A percentile compares a stretch with the other conserved stretches of the same genome.
phyloP scores from a whole-genome alignment of 2,113 vertebrate genomes.

The Naja naja region DNA sequence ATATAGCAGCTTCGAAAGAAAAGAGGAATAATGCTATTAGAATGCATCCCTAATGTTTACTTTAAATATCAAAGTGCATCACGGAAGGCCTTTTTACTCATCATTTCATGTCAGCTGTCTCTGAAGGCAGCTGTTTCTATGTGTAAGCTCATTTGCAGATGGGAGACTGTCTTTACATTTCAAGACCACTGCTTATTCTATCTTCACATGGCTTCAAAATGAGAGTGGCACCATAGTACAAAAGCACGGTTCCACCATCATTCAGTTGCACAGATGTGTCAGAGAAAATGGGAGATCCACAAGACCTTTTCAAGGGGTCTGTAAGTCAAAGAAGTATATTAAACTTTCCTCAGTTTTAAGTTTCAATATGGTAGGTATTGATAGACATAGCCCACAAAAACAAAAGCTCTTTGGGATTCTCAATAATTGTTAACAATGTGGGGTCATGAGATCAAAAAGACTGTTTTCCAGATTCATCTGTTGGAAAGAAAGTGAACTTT shows the following conservation, averaged over 20 bases:
- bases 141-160: neutral
- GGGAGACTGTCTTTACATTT: neutral
- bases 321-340: neutral
- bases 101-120: neutral
- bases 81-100: neutral
- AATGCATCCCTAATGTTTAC: neutral
- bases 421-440: neutral
- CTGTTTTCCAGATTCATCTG: neutral
- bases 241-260: neutral
- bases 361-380: neutral
- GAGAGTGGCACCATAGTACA: neutral
- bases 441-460: neutral
- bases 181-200: neutral
- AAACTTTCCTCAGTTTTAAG: neutral
- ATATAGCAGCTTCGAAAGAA: neutral
- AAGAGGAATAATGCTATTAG: neutral
- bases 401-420: neutral
- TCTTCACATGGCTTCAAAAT: neutral
- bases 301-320: neutral
- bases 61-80: neutral
- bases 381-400: neutral
- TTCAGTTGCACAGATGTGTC: neutral
- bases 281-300: neutral
- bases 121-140: neutral
- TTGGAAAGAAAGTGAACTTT: slow-evolving; percentile 1